Percentiles rank a stretch among this genome's conserved stretches.
Evolutionary conservation across 2,888 invertebrate species (phyloP).

Genomic region (Melipona beecheii): DNA sequence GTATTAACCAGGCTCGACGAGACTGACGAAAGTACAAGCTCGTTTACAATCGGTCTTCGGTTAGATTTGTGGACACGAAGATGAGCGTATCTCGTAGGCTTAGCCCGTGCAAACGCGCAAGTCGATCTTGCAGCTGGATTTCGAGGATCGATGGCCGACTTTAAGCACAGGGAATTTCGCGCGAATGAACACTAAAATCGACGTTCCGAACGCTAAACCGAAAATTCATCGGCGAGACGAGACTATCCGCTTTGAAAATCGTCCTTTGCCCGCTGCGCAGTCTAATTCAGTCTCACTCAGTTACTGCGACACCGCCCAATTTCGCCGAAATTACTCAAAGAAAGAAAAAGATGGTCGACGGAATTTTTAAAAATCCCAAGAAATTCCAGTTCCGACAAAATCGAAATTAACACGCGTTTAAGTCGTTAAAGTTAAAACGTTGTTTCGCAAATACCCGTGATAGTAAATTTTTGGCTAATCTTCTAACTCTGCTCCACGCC

Average conservation of each 20-base stretch:
- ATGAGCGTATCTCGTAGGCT: slow-evolving; percentile 70
- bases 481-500: not conserved
- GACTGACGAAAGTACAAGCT: slow-evolving; percentile 56
- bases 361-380: too few relatives aligned
- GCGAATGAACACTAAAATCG: slow-evolving; percentile 52
- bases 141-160: slow-evolving; percentile 66
- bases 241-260: not conserved
- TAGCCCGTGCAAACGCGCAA: slow-evolving; percentile 69
- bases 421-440: not conserved
- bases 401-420: too few relatives aligned
- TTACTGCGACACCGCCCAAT: too few relatives aligned
- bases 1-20: slow-evolving; percentile 45
- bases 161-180: slow-evolving; percentile 44
- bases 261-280: too few relatives aligned
- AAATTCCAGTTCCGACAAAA: too few relatives aligned
- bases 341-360: too few relatives aligned
- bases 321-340: too few relatives aligned
- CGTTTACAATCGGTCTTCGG: slow-evolving; percentile 54
- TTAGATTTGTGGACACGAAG: slow-evolving; percentile 70
- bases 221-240: slow-evolving; percentile 12
- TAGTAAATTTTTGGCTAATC: slow-evolving; percentile 21
- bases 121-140: slow-evolving; percentile 72
- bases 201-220: slow-evolving; percentile 18
- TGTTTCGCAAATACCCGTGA: not conserved
- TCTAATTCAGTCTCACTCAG: too few relatives aligned